Evolutionary conservation across 2,888 invertebrate genomes (phyloP), one percentile per base, ranked within the genome.

Genomic region (Caenorhabditis sp.): DNA sequence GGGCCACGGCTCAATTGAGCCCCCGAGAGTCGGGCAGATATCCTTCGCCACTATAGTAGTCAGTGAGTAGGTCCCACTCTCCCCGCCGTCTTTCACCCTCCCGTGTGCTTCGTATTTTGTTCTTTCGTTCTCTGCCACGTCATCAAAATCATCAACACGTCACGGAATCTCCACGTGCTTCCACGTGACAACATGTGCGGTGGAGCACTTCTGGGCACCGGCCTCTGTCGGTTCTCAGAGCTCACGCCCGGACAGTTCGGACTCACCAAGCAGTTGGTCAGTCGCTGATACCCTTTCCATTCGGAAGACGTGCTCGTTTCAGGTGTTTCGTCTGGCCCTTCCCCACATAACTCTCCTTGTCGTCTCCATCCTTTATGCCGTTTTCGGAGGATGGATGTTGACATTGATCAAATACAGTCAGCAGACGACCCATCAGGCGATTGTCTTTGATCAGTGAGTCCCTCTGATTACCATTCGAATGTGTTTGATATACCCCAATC

Each of bases 231-330:
- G 26, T 90, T 90, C 69, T 84, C 89, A 9, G 90, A 90, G 70
- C 80, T 90, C 35, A 86, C 89, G 22, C 89, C 90, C 22, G 89
- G 89, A 44, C 91, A 91, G 77, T 91, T 90, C 74, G 91, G 90
- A 13, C 84, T 91, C 69, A 91, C 91, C 22, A 91, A 91, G 69
- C 90, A 91, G 74, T 50, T 91, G 85, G 90, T 90, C 37, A 37
- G 82, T 70, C 53, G 50, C 1, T 9, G 9, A 3, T n/a, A 22
- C n/a, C 28, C 9, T n/a, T 56, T 77, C 9, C 32, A n/a, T n/a
- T 9, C 32, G 9, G 32, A 32, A 32, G 32, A 32, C 32, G 40
- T 40, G 6, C 40, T 13, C 13, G 13, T 40, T 71, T 1, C 62
- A 90, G 89, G 90, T 90, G n/a, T 88, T 90, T 32, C 88, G 89